Conservation (phyloP, 1,140 invertebrate species). For the Drosophila sulfurigaster region DNA sequence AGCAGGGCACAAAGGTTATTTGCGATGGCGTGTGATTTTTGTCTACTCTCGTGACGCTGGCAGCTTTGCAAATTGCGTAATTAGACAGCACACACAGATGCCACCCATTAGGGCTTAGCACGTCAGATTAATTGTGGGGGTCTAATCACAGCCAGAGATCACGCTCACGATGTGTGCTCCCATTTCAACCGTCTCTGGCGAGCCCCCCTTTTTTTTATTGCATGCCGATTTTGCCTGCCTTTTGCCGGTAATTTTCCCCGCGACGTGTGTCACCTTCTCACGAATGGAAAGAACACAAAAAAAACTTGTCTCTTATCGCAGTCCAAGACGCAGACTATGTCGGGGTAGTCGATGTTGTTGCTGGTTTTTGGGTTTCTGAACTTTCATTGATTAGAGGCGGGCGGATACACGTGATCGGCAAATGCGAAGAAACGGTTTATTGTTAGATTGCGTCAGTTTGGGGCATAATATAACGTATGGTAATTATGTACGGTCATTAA, state of each 20-base stretch:
- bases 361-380: background rate
- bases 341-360: too few species aligned
- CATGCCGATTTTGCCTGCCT: background rate
- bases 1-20: slow-evolving; percentile 21
- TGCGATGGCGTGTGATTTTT: slow-evolving; percentile 16
- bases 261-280: slow-evolving; percentile 33
- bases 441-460: background rate
- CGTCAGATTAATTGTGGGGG: slow-evolving; percentile 14
- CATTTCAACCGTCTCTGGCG: slow-evolving; percentile 27
- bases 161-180: slow-evolving; percentile 42
- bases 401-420: slow-evolving; percentile 57
- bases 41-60: slow-evolving; percentile 1
- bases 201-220: slow-evolving; percentile 50
- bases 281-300: background rate
- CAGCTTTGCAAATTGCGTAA: slow-evolving; percentile 15
- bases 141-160: slow-evolving; percentile 47
- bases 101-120: slow-evolving; percentile 18
- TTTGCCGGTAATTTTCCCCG: slow-evolving; percentile 57
- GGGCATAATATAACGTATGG: background rate
- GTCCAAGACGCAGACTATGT: background rate
- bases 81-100: slow-evolving; percentile 30
- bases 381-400: slow-evolving; percentile 44
- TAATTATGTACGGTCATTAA: slow-evolving; percentile 1
- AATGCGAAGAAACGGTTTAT: slow-evolving; percentile 27
- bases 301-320: slow-evolving; percentile 24